These are phyloP conservation scores for Spicauda simplicius DNA, from an alignment of 2,888 invertebrate species.

Conservation along the genomic window DNA sequence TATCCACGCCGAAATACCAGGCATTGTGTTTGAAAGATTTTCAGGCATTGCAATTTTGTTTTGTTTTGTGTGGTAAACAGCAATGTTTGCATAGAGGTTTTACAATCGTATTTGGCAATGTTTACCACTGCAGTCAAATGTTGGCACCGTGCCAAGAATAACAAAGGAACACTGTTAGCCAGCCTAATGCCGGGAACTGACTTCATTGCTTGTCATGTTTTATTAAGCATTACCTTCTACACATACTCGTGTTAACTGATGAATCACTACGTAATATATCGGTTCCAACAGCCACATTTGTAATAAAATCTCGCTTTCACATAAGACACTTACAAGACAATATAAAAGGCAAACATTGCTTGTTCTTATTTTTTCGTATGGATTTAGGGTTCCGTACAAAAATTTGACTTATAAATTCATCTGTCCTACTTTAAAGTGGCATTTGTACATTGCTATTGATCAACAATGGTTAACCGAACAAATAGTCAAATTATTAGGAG, in stretches of 20 bases:
- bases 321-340: background rate
- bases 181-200: conserved; percentile 26
- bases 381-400: background rate
- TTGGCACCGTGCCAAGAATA: conserved; percentile 47
- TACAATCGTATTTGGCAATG: conserved; percentile 41
- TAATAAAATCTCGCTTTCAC: conserved; percentile 3
- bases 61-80: conserved; percentile 23
- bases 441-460: no score
- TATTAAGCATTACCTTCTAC: conserved; percentile 33
- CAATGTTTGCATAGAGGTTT: conserved; percentile 29
- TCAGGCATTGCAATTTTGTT: conserved; percentile 15
- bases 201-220: conserved; percentile 34
- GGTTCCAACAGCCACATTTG: background rate
- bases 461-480: no score
- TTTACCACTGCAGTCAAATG: conserved; percentile 42
- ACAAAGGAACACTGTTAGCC: conserved; percentile 42
- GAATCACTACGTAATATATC: conserved; percentile 3
- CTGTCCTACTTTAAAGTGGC: no score
- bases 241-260: background rate
- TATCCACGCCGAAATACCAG: no score
- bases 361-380: background rate
- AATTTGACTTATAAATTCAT: no score
- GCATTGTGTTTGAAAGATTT: conserved; percentile 10
- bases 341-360: background rate
- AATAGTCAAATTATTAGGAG: no score